phyloP scores from a whole-genome alignment of 1,140 invertebrate genomes.

The Bombus sibiricus region DNA sequence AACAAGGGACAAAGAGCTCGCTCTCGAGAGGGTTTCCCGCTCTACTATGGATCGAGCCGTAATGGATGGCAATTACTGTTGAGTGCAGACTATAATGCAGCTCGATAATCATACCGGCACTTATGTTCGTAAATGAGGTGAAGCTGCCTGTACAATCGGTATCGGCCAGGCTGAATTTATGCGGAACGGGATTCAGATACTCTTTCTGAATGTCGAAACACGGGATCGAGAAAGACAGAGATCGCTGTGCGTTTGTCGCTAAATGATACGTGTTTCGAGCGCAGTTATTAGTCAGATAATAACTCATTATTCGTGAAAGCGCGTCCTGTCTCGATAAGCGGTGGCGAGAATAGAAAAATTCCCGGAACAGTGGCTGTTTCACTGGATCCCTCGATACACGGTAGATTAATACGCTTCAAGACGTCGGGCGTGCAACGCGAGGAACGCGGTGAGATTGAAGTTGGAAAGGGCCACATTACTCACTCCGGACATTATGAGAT shows the following conservation, averaged over 20 bases:
- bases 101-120: slow-evolving; percentile 64
- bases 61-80: slow-evolving; percentile 69
- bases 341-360: neutral
- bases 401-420: slow-evolving; percentile 11
- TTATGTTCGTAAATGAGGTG: slow-evolving; percentile 50
- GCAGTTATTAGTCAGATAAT: neutral
- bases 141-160: slow-evolving; percentile 36
- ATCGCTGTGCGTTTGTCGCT: neutral
- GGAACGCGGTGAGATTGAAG: neutral
- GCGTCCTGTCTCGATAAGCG: slow-evolving; percentile 19
- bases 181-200: neutral
- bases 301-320: neutral
- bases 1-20: slow-evolving; percentile 60
- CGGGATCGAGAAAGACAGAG: too few relatives aligned
- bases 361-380: neutral
- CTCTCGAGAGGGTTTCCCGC: slow-evolving; percentile 52
- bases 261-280: neutral
- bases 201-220: neutral
- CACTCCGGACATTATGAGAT: neutral
- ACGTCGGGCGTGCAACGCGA: neutral
- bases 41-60: slow-evolving; percentile 62
- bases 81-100: slow-evolving; percentile 66
- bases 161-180: slow-evolving; percentile 7
- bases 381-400: neutral
- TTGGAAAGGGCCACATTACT: neutral